Percentiles rank a stretch among this genome's conserved stretches.
These are phyloP conservation scores for Epinotia bilunana DNA, from an alignment of 2,888 invertebrate species.

Conservation along the genomic window DNA sequence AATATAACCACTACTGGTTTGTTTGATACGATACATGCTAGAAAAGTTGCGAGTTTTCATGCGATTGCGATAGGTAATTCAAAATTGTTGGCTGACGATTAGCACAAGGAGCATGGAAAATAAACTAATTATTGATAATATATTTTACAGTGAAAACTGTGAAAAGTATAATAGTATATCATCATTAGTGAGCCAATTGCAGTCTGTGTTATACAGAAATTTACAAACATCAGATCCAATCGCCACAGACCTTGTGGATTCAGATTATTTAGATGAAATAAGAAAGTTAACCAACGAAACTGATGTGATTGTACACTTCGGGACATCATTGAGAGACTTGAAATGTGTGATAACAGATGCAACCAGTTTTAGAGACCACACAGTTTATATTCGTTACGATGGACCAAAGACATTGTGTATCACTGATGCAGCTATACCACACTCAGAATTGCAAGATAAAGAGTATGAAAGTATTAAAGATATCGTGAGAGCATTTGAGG, in stretches of 20 bases:
- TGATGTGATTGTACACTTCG: slow-evolving; percentile 62
- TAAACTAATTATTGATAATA: slow-evolving; percentile 15
- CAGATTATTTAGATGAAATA: slow-evolving; percentile 65
- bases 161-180: slow-evolving; percentile 41
- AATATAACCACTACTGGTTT: too few species aligned
- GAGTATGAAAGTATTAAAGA: slow-evolving; percentile 64
- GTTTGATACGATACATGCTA: too few species aligned
- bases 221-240: slow-evolving; percentile 49
- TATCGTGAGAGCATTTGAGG: slow-evolving; percentile 56
- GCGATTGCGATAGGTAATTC: too few species aligned
- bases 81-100: not conserved
- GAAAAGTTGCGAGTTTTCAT: not conserved
- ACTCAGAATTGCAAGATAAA: slow-evolving; percentile 60
- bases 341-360: slow-evolving; percentile 64
- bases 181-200: slow-evolving; percentile 48
- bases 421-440: slow-evolving; percentile 60
- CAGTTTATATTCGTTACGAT: slow-evolving; percentile 62
- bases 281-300: slow-evolving; percentile 46
- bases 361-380: slow-evolving; percentile 61
- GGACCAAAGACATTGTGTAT: slow-evolving; percentile 60
- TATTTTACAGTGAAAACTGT: slow-evolving; percentile 31
- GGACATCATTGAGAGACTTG: slow-evolving; percentile 67
- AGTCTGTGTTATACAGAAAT: slow-evolving; percentile 46
- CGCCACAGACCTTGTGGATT: slow-evolving; percentile 59
- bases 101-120: slow-evolving; percentile 15